A percentile compares a stretch with the other conserved stretches of the same genome.
Conservation (phyloP, 2,888 invertebrate species). For the Morinoia aosen region DNA sequence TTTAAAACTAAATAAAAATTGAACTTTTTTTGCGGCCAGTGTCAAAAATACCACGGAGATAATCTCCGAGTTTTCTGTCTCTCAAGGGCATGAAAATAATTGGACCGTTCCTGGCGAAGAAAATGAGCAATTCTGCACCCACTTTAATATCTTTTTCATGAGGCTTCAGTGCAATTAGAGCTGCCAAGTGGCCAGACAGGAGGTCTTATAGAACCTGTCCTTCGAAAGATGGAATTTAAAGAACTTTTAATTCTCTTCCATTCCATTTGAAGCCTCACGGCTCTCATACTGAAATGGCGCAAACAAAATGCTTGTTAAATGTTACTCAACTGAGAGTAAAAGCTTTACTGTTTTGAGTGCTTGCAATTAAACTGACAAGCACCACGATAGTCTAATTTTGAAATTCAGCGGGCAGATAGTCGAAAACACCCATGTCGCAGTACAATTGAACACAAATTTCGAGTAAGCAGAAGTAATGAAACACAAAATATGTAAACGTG, state of each 20-base stretch:
- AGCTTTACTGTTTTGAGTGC: too few species aligned
- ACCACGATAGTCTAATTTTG: too few species aligned
- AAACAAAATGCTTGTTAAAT: too few species aligned
- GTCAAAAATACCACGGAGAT: not conserved
- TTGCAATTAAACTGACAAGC: too few species aligned
- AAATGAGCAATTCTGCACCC: conserved; percentile 42
- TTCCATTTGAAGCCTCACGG: not conserved
- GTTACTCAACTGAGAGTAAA: too few species aligned
- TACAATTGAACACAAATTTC: too few species aligned
- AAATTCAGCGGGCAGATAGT: too few species aligned
- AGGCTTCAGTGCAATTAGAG: conserved; percentile 32
- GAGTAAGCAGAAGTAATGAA: too few species aligned
- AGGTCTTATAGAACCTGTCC: not conserved
- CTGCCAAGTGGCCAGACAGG: conserved; percentile 28
- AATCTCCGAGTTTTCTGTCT: not conserved
- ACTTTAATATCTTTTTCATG: conserved; percentile 46
- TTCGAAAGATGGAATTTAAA: not conserved
- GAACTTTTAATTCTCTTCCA: not conserved
- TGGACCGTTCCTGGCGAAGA: not conserved
- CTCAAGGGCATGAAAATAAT: conserved; percentile 36
- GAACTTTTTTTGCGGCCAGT: not conserved
- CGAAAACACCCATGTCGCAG: too few species aligned
- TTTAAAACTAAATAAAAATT: not conserved
- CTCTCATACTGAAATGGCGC: not conserved
- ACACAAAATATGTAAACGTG: too few species aligned